Evolutionary conservation across 2,797 vertebrate genomes (phyloP).

Genomic region (Malurus leucopterus): DNA sequence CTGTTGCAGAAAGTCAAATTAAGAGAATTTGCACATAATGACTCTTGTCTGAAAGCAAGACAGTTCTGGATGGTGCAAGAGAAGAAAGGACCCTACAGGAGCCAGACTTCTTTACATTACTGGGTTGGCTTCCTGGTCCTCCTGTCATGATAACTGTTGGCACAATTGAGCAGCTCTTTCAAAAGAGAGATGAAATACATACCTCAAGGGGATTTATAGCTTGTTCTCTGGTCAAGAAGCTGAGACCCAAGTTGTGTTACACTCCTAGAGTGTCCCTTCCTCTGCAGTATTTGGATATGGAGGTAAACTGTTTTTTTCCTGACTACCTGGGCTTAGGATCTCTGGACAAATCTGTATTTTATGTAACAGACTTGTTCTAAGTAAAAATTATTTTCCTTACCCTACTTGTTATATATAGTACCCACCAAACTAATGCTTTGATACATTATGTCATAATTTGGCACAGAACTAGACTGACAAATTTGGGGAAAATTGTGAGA

Average conservation of each 20-base stretch:
- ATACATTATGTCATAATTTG: constrained; percentile 31
- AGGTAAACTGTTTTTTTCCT: background rate
- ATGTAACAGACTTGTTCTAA: constrained; percentile 4
- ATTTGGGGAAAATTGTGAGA: constrained; percentile 42
- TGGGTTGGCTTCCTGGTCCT: background rate
- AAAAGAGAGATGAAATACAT: background rate
- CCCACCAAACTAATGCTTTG: constrained; percentile 12
- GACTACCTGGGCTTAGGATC: background rate
- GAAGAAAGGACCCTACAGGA: background rate
- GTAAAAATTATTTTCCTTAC: constrained; percentile 7
- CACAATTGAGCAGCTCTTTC: background rate
- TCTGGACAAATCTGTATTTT: background rate
- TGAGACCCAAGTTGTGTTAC: background rate
- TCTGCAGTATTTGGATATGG: background rate
- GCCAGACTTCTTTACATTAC: background rate
- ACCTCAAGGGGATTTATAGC: background rate
- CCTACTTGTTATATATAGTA: constrained; percentile 28
- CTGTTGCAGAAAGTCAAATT: background rate
- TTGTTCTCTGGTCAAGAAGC: background rate
- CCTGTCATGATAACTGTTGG: background rate
- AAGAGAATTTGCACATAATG: background rate
- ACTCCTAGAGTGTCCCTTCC: background rate
- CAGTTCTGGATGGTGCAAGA: background rate
- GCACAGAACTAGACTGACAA: constrained; percentile 23
- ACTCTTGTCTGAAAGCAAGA: background rate